These are phyloP conservation scores for Chrysolina oricalcia DNA, from an alignment of 2,888 invertebrate species.

Conservation along the genomic window DNA sequence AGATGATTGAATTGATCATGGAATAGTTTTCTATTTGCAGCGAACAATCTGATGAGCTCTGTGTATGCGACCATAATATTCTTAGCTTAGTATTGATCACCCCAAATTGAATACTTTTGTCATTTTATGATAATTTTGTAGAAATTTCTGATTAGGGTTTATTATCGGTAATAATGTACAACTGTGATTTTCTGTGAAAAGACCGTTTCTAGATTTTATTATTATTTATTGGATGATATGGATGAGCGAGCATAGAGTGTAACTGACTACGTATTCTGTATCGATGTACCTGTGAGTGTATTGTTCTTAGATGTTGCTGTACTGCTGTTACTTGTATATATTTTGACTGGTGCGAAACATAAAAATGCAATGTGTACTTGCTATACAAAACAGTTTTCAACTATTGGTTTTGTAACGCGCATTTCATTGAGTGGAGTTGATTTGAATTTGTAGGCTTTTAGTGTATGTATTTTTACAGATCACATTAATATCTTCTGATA, in stretches of 20 bases:
- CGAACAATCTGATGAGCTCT: no score
- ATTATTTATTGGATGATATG: slow-evolving; percentile 56
- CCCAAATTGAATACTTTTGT: slow-evolving; percentile 23
- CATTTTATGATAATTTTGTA: slow-evolving; percentile 32
- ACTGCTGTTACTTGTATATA: slow-evolving; percentile 65
- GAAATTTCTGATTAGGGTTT: slow-evolving; percentile 39
- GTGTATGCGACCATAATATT: no score
- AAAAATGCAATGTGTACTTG: slow-evolving; percentile 29
- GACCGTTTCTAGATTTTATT: slow-evolving; percentile 59
- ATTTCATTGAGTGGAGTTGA: background rate
- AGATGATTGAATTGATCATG: no score
- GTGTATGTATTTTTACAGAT: background rate
- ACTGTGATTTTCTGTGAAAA: slow-evolving; percentile 66
- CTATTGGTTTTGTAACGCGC: background rate
- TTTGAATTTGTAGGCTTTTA: background rate
- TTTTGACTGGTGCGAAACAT: slow-evolving; percentile 23
- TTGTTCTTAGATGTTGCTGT: slow-evolving; percentile 66
- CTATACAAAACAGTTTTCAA: slow-evolving; percentile 7
- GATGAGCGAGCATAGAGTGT: slow-evolving; percentile 46
- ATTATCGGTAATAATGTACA: slow-evolving; percentile 61
- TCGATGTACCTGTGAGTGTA: slow-evolving; percentile 67
- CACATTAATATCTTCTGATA: no score
- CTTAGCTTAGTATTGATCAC: background rate
- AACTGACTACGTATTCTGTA: slow-evolving; percentile 59
- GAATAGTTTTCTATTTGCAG: no score